Conservation (phyloP, 2,888 invertebrate genomes). For the Zhengitettix transpicula region DNA sequence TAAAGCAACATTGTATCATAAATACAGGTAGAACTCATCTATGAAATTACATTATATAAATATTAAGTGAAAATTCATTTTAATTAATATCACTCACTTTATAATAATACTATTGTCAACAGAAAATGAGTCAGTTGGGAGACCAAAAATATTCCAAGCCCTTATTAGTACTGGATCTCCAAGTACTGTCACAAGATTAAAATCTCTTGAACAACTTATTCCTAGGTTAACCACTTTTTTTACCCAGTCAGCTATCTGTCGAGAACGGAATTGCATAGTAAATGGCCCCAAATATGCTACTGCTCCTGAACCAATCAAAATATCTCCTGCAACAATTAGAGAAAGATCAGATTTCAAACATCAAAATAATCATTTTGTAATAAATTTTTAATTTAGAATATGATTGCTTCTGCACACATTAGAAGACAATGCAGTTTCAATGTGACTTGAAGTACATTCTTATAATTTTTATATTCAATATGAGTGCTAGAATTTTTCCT, state of each 20-base stretch:
- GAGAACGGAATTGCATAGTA: conserved; percentile 49
- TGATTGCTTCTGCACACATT: too few species aligned
- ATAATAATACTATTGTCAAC: conserved; percentile 86
- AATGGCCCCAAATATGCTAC: conserved; percentile 88
- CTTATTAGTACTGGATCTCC: conserved; percentile 80
- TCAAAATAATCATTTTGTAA: too few species aligned
- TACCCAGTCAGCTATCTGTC: conserved; percentile 60
- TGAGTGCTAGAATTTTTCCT: too few species aligned
- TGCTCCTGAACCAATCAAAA: conserved; percentile 72
- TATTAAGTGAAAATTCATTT: not conserved
- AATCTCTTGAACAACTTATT: conserved; percentile 59
- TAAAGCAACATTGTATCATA: too few species aligned
- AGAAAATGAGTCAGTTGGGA: conserved; percentile 79
- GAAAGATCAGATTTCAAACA: not conserved
- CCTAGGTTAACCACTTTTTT: conserved; percentile 46
- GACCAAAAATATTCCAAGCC: conserved; percentile 78
- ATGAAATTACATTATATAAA: not conserved
- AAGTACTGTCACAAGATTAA: conserved; percentile 58
- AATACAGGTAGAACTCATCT: not conserved
- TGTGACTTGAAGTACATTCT: too few species aligned
- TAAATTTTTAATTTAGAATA: too few species aligned
- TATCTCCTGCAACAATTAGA: conserved; percentile 51
- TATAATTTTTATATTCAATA: too few species aligned
- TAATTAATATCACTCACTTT: conserved; percentile 35
- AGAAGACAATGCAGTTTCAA: too few species aligned